Base-by-base conservation (phyloP, 2,888 invertebrate species). In the Priocnemis perturbator region DNA sequence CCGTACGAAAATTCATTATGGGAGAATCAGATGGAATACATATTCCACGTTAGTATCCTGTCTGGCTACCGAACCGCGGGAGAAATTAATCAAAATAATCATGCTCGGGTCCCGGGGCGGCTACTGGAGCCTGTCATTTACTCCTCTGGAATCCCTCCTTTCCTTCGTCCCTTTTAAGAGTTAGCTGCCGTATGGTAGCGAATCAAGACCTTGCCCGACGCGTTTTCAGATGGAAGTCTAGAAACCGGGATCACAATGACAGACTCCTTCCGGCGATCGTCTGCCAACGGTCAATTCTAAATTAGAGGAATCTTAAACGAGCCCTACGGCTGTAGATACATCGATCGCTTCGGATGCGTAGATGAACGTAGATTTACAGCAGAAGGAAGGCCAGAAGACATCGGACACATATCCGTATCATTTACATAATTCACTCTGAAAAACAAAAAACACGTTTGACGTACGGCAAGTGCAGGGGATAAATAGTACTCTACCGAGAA, bases 61-160 rank as follows among this genome's bases (percentile, higher is more conserved):
- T 69, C 73, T 77, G 73, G 85, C 83, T 84, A 85, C 85, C 83
- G 84, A 84, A 85, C 77, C 83, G 81, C 81, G 78, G 79, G 79
- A 80, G 84, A 84, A 85, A 85, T 85, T 84, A 85, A 85, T 85
- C 83, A 85, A 85, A 85, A 84, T 84, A 83, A 85, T 84, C 82
- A 83, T 81, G 82, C 72, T 72, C 64, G 77, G 78, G 69, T 60
- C 83, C 81, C 69, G 81, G 73, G 79, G 83, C 81, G 77, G 82
- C 64, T 74, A 64, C 67, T 71, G 78, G 69, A 71, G 74, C 82
- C 83, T 83, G 85, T 84, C 82, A 83, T 83, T 83, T 67, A n/a
- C 17, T 47, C 56, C 68, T 69, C 69, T 72, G 73, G 69, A 72
- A 72, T 79, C 81, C 80, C 79, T 75, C 75, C 72, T 74, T 75